phyloP scores from a whole-genome alignment of 2,797 vertebrate genomes.

The Cyclopterus lumpus region DNA sequence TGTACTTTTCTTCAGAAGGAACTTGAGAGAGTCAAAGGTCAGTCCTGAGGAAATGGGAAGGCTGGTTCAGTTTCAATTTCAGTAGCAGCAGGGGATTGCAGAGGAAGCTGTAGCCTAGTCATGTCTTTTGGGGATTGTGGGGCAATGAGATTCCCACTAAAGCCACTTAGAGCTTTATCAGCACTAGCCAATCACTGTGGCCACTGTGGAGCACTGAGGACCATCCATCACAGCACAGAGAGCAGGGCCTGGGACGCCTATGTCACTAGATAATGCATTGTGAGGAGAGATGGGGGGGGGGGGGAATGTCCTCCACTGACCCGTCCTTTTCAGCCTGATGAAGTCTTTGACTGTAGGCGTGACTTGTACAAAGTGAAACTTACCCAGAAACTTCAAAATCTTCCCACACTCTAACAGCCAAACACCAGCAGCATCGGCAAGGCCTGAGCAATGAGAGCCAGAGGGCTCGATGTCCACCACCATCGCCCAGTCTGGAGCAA shows the following conservation, averaged over 20 bases:
- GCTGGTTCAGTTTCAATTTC: conserved; percentile 48
- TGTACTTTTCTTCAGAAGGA: conserved; percentile 29
- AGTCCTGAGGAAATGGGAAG: conserved; percentile 15
- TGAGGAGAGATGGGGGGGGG: conserved; percentile 45
- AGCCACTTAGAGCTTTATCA: conserved; percentile 72
- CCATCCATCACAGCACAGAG: conserved; percentile 71
- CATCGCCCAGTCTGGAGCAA: conserved; percentile 44
- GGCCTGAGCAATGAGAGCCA: conserved; percentile 24
- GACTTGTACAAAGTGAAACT: conserved; percentile 25
- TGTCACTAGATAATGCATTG: conserved; percentile 69
- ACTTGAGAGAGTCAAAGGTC: conserved; percentile 35
- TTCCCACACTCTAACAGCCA: conserved; percentile 44
- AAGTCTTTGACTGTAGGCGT: conserved; percentile 40
- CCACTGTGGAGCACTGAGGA: conserved; percentile 46
- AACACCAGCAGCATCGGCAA: conserved; percentile 34
- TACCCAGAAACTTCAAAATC: conserved; percentile 39
- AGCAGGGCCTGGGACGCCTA: conserved; percentile 51
- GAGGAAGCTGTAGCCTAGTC: conserved; percentile 23
- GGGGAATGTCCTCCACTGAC: conserved; percentile 56
- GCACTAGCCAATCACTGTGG: conserved; percentile 61
- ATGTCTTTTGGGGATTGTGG: conserved; percentile 54
- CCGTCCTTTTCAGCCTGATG: conserved; percentile 33
- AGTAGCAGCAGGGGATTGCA: conserved; percentile 17
- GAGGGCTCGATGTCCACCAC: conserved; percentile 47
- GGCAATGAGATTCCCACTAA: conserved; percentile 60